Evolutionary conservation across 2,797 vertebrate species (phyloP).

Genomic region (Melanotaenia nigrans): DNA sequence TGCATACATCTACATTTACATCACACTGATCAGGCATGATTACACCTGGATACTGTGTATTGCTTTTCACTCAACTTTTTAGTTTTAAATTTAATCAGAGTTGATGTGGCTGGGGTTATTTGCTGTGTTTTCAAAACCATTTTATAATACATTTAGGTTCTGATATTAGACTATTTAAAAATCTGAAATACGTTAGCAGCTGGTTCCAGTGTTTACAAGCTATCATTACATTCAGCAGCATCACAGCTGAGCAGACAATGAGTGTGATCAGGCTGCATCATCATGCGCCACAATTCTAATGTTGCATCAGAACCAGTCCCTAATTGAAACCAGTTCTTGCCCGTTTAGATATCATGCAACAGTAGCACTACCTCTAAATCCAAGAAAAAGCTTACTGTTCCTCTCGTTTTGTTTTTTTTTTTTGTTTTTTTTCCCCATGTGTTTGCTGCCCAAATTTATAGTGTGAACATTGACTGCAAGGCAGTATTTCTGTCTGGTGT

Average conservation of each 20-base stretch:
- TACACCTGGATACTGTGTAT: neutral
- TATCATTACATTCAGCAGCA: no score
- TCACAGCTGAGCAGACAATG: no score
- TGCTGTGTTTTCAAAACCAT: no score
- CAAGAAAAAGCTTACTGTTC: neutral
- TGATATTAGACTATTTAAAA: no score
- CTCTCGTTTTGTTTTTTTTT: neutral
- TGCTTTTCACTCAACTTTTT: neutral
- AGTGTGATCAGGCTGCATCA: no score
- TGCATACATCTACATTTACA: neutral
- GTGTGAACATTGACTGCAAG: no score
- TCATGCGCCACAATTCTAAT: no score
- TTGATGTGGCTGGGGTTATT: no score
- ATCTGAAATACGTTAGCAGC: no score
- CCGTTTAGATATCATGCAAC: neutral
- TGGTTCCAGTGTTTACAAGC: neutral
- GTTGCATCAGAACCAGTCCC: neutral
- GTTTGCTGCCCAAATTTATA: neutral
- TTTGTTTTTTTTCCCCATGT: neutral
- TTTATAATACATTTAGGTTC: no score
- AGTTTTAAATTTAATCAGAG: neutral
- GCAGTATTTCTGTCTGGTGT: no score
- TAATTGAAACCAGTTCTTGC: neutral
- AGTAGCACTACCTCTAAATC: no score
- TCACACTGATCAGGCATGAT: neutral